These are phyloP conservation scores for Gasterosteus aculeatus DNA, from an alignment of 2,113 vertebrate species.

Conservation along the genomic window DNA sequence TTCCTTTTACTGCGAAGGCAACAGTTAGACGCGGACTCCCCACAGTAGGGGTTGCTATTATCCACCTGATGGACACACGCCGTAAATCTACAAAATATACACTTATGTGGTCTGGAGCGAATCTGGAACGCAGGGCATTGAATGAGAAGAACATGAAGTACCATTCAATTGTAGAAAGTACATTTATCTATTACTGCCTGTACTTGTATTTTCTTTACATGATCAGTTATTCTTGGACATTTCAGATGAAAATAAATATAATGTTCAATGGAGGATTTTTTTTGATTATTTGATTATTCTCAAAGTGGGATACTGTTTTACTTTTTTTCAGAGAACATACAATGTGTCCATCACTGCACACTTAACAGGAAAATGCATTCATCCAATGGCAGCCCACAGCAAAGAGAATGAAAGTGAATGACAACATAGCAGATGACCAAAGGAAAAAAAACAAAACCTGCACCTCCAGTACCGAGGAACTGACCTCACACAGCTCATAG, in stretches of 20 bases:
- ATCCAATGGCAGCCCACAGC: not conserved
- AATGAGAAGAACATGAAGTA: not conserved
- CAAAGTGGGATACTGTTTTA: not conserved
- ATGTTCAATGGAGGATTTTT: not conserved
- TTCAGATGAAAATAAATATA: not conserved
- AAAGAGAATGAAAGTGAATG: conserved; percentile 6
- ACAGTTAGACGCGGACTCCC: conserved; percentile 1
- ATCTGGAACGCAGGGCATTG: not conserved
- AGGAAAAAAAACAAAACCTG: not conserved
- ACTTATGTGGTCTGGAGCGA: not conserved
- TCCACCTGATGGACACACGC: not conserved
- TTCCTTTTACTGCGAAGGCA: not conserved
- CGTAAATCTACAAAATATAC: not conserved
- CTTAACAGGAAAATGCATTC: not conserved
- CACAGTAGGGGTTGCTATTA: conserved; percentile 21
- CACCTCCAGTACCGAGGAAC: not conserved
- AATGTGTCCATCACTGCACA: not conserved
- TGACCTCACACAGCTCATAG: not conserved
- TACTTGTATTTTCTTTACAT: not conserved
- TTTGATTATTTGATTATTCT: not conserved
- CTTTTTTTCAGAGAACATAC: not conserved
- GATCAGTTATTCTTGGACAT: not conserved
- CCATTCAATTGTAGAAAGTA: not conserved
- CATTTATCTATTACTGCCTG: not conserved
- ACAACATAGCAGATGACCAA: not conserved